Evolutionary conservation across 2,888 invertebrate genomes (phyloP), one percentile per base, ranked within the genome.

Genomic region (Amblyteles armatorius): DNA sequence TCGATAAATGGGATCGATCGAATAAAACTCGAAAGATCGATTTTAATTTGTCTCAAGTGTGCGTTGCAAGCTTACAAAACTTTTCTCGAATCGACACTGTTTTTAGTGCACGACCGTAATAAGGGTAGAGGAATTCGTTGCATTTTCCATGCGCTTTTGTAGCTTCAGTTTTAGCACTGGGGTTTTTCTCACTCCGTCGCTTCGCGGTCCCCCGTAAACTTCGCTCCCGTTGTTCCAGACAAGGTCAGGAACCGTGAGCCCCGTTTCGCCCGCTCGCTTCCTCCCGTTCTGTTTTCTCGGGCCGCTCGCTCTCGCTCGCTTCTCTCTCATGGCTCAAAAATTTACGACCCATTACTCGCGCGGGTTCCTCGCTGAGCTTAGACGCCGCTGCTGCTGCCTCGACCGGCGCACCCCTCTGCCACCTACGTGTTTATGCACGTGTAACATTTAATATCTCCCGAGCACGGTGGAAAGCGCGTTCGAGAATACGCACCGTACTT

Each of bases 281-380:
- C 74, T 82, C 84, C 55, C 82, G 82, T 82, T 63, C 63, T 67
- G 65, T 68, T 73, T 52, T 79, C 65, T 74, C 40, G 68, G 16
- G 80, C 50, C 52, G 40, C 19, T 63, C 57, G 68, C 65, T 85
- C 72, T 36, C 40, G 63, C 74, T 79, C 68, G 57, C 67, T 71
- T 33, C 80, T 78, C 69, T 78, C 76, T 79, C 82, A 48, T 16
- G 79, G 76, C 76, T 83, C 84, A 87, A 89, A 89, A 88, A 89
- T 90, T 89, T 89, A 90, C 89, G 88, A 88, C 82, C 88, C 89
- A 89, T 90, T 89, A 89, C 88, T 87, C 88, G 69, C 72, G 74
- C 79, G 69, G 77, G 72, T 81, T 81, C 68, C 80, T 84, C 81
- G 60, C 81, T 16, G 78, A 80, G 81, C 50, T 80, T 71, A 19